phyloP scores from a whole-genome alignment of 2,797 vertebrate genomes.

The Galago senegalensis region DNA sequence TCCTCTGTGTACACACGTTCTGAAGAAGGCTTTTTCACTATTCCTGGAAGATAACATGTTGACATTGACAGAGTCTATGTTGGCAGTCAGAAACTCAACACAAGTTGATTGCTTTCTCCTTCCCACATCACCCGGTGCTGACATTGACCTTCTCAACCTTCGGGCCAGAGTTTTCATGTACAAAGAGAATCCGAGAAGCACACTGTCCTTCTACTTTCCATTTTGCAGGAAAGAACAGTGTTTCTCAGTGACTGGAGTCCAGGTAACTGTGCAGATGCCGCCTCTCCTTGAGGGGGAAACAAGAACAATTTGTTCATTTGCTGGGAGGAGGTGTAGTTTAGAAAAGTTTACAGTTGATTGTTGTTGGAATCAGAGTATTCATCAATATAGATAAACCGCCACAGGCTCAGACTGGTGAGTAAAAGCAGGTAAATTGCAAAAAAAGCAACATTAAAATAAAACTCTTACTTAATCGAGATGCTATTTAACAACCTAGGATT shows the following conservation, averaged over 20 bases:
- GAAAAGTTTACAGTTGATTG: neutral
- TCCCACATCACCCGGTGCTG: neutral
- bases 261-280: neutral
- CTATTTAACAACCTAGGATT: constrained; percentile 65
- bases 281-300: neutral
- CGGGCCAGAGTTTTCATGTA: neutral
- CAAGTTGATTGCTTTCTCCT: neutral
- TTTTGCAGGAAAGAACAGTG: no score
- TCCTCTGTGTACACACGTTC: neutral
- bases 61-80: neutral
- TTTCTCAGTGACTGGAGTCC: constrained; percentile 47
- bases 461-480: constrained; percentile 69
- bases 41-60: neutral
- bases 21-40: neutral
- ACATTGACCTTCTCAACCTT: neutral
- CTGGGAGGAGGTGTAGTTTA: constrained; percentile 30
- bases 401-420: neutral
- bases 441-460: constrained; percentile 65
- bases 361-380: neutral
- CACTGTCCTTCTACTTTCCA: neutral
- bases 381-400: neutral
- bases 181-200: neutral
- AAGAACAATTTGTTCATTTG: neutral
- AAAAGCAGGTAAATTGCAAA: constrained; percentile 50
- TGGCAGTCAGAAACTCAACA: neutral